Evolutionary conservation across 1,140 invertebrate genomes (phyloP).

Genomic region (Holcopasites calliopsidis): DNA sequence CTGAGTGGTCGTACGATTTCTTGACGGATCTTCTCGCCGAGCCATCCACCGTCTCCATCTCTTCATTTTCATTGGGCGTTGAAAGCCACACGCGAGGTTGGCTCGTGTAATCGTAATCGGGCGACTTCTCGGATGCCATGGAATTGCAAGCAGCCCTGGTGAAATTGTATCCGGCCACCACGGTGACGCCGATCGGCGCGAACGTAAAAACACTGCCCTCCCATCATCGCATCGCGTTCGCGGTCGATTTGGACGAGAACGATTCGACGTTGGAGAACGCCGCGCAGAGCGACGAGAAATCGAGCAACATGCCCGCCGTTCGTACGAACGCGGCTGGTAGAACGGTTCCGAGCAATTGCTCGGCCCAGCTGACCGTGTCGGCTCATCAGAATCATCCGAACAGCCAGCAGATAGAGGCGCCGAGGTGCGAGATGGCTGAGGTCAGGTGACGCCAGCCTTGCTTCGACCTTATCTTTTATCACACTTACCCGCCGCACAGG

Average conservation of each 20-base stretch:
- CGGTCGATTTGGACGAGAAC: slow-evolving; percentile 68
- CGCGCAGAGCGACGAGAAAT: slow-evolving; percentile 27
- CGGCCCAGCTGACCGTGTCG: slow-evolving; percentile 9
- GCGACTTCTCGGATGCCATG: slow-evolving; percentile 73
- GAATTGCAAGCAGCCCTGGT: slow-evolving; percentile 76
- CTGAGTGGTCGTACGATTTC: background rate
- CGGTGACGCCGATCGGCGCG: slow-evolving; percentile 74
- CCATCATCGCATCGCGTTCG: slow-evolving; percentile 68
- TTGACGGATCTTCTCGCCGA: slow-evolving; percentile 4
- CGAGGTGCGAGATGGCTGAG: slow-evolving; percentile 73
- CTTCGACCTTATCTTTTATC: slow-evolving; percentile 75
- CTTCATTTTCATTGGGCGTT: background rate
- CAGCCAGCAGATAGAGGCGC: slow-evolving; percentile 53
- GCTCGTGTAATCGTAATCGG: background rate
- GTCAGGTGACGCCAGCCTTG: slow-evolving; percentile 79
- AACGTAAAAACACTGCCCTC: slow-evolving; percentile 66
- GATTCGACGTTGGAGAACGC: slow-evolving; percentile 62
- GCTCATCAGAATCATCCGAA: slow-evolving; percentile 38
- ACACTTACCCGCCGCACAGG: slow-evolving; percentile 76
- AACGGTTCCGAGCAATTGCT: slow-evolving; percentile 40
- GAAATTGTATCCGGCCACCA: slow-evolving; percentile 77
- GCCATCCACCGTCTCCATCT: too few relatives aligned
- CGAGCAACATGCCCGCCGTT: slow-evolving; percentile 20
- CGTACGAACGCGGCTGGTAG: slow-evolving; percentile 21
- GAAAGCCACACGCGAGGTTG: background rate